phyloP scores from a whole-genome alignment of 1,140 invertebrate species.

The Lysiphlebus fabarum region DNA sequence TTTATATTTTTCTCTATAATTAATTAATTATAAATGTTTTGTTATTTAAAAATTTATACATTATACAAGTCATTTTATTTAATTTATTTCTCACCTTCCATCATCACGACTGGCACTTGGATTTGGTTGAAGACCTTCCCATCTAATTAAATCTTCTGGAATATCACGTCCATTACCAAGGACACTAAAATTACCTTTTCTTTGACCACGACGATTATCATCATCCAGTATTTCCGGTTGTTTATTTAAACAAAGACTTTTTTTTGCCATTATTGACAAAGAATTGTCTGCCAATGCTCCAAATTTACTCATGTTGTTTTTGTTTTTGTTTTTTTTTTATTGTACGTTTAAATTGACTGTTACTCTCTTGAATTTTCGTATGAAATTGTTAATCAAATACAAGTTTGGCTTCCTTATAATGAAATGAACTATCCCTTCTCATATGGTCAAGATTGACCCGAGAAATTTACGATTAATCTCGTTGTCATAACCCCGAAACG shows the following conservation, averaged over 20 bases:
- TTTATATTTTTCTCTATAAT: slow-evolving; percentile 51
- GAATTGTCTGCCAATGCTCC: slow-evolving; percentile 30
- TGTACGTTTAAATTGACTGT: no score
- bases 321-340: no score
- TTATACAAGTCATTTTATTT: background rate
- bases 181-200: background rate
- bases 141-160: slow-evolving; percentile 13
- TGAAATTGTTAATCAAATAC: background rate
- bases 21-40: background rate
- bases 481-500: background rate
- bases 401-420: background rate
- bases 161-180: slow-evolving; percentile 2
- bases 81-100: slow-evolving; percentile 22
- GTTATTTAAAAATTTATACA: slow-evolving; percentile 1
- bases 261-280: slow-evolving; percentile 23
- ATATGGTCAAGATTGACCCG: no score
- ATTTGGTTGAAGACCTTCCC: slow-evolving; percentile 27
- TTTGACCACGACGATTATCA: background rate
- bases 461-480: slow-evolving; percentile 5
- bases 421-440: no score
- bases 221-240: background rate
- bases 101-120: slow-evolving; percentile 28
- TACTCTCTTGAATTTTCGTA: no score
- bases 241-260: background rate
- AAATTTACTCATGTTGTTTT: slow-evolving; percentile 22